phyloP scores from a whole-genome alignment of 2,888 invertebrate genomes.

The Agonopterix alstromeriana region DNA sequence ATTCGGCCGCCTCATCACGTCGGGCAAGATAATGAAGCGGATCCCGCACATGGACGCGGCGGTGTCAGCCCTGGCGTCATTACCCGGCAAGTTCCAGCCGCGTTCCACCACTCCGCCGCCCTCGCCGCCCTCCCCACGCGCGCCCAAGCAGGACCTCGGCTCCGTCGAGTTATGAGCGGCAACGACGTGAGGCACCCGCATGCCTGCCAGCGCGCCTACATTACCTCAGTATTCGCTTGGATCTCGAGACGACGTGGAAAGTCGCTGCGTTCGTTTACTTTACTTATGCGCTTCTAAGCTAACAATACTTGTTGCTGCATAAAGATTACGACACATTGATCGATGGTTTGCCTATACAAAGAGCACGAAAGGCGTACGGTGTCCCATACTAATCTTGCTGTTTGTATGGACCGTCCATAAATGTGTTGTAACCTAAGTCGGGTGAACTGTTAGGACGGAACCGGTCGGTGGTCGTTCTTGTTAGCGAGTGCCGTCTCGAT shows the following conservation, averaged over 20 bases:
- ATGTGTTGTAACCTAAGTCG: too few relatives aligned
- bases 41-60: slow-evolving; percentile 87
- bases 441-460: not conserved
- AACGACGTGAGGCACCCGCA: not conserved
- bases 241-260: slow-evolving; percentile 3
- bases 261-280: too few relatives aligned
- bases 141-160: slow-evolving; percentile 84
- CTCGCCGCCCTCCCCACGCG: slow-evolving; percentile 77
- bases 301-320: too few relatives aligned
- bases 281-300: too few relatives aligned
- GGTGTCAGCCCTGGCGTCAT: slow-evolving; percentile 78
- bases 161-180: slow-evolving; percentile 80
- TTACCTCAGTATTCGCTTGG: slow-evolving; percentile 9
- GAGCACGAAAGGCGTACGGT: too few relatives aligned
- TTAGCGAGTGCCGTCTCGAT: not conserved
- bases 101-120: slow-evolving; percentile 87
- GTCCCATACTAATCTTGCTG: too few relatives aligned
- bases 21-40: slow-evolving; percentile 95
- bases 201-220: not conserved
- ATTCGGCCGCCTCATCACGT: slow-evolving; percentile 97
- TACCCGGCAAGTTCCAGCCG: slow-evolving; percentile 79
- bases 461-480: not conserved
- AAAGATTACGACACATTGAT: too few relatives aligned
- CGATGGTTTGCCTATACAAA: too few relatives aligned
- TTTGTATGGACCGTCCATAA: too few relatives aligned